Percentiles rank a stretch among this genome's conserved stretches.
These are phyloP conservation scores for Agelastica alni DNA, from an alignment of 2,888 invertebrate genomes.

Conservation along the genomic window DNA sequence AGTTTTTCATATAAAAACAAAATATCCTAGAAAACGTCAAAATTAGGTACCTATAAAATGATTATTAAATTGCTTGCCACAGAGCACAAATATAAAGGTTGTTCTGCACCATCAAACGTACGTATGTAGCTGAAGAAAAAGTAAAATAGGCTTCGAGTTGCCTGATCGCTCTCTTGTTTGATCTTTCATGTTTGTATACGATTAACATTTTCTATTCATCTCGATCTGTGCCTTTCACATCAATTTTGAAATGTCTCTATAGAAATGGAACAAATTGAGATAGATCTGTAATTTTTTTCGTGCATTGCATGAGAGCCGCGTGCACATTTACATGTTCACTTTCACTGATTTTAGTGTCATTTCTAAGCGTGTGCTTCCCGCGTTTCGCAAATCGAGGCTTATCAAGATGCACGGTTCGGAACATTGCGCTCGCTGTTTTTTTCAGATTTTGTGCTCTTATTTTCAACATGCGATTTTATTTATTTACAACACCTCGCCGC, in stretches of 20 bases:
- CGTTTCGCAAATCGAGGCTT: slow-evolving; percentile 28
- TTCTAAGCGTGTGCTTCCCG: slow-evolving; percentile 33
- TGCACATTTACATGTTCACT: slow-evolving; percentile 25
- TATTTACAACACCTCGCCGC: no score
- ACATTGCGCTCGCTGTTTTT: slow-evolving; percentile 4
- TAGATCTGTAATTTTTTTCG: slow-evolving; percentile 11
- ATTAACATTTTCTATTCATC: not conserved
- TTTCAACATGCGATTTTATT: no score
- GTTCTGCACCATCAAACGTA: no score
- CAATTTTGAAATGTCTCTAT: slow-evolving; percentile 3
- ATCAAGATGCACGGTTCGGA: slow-evolving; percentile 39
- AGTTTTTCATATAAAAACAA: no score
- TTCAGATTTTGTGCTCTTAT: no score
- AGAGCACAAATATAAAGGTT: no score
- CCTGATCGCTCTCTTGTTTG: no score
- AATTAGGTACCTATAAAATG: no score
- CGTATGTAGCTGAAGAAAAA: no score
- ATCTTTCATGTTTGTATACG: not conserved
- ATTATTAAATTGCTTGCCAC: no score
- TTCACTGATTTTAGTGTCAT: slow-evolving; percentile 38
- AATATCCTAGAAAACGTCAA: no score
- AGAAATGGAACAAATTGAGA: slow-evolving; percentile 21
- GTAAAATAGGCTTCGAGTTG: no score
- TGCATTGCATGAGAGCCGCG: not conserved
- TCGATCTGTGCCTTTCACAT: not conserved